Evolutionary conservation across 1,140 invertebrate genomes (phyloP).

Genomic region (Ruditapes philippinarum): DNA sequence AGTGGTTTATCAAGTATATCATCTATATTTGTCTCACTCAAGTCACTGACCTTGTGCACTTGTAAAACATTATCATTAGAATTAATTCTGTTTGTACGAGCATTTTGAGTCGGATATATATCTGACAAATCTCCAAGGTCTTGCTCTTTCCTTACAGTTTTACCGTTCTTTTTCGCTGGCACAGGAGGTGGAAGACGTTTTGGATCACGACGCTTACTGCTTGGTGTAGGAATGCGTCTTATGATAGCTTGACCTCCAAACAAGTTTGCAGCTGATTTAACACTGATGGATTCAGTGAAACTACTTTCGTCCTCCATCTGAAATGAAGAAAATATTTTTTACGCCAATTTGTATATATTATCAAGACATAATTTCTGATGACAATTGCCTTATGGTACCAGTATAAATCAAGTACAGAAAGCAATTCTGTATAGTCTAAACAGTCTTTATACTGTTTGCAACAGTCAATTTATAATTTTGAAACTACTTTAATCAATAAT

Average conservation of each 20-base stretch:
- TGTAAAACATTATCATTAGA: not conserved
- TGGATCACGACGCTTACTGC: not conserved
- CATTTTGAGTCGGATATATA: not conserved
- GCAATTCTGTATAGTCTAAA: too few species aligned
- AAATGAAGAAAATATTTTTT: not conserved
- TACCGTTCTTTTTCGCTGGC: slow-evolving; percentile 8
- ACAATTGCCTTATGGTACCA: too few species aligned
- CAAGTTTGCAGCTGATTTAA: slow-evolving; percentile 61
- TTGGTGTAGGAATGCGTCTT: slow-evolving; percentile 58
- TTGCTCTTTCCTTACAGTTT: not conserved
- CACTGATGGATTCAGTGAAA: slow-evolving; percentile 48
- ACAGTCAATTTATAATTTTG: too few species aligned
- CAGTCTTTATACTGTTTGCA: too few species aligned
- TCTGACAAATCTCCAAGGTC: not conserved
- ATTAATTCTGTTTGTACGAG: not conserved
- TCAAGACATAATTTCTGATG: too few species aligned
- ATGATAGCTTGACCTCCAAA: slow-evolving; percentile 66
- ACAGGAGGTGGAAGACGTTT: slow-evolving; percentile 22
- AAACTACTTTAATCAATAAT: too few species aligned
- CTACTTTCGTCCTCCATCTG: slow-evolving; percentile 51
- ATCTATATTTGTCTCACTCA: not conserved
- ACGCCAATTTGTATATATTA: too few species aligned
- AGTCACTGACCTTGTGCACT: not conserved
- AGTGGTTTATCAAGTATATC: slow-evolving; percentile 59
- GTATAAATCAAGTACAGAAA: too few species aligned